A percentile compares a stretch with the other conserved stretches of the same genome.
Evolutionary conservation across 1,140 invertebrate genomes (phyloP).

Genomic region (Myzus persicae): DNA sequence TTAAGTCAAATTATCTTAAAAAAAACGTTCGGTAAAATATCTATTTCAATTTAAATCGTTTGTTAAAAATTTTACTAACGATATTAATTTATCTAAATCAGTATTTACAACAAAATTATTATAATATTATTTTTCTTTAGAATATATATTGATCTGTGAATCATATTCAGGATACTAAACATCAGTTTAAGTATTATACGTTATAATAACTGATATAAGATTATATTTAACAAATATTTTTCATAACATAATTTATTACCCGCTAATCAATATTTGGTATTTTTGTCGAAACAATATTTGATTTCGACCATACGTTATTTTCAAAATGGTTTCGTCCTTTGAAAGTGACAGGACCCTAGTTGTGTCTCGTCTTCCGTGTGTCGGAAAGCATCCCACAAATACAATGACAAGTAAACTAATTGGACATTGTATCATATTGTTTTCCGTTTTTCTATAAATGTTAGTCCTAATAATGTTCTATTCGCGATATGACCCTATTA

Average conservation of each 20-base stretch:
- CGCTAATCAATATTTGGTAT: not conserved
- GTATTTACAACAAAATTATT: not conserved
- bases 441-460: not conserved
- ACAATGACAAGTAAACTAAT: not conserved
- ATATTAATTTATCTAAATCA: not conserved
- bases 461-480: not conserved
- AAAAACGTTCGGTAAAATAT: not conserved
- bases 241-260: not conserved
- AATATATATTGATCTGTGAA: not conserved
- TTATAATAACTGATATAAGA: not conserved
- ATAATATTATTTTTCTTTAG: not conserved
- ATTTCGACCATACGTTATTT: not conserved
- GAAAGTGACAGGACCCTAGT: not conserved
- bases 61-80: not conserved
- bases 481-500: not conserved
- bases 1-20: not conserved
- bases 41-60: not conserved
- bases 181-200: no score
- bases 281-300: not conserved
- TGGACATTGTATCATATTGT: not conserved
- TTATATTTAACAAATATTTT: not conserved
- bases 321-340: not conserved
- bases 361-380: not conserved
- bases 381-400: not conserved
- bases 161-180: not conserved